Evolutionary conservation across 2,797 vertebrate genomes (phyloP).

Genomic region (Propithecus deckenii): DNA sequence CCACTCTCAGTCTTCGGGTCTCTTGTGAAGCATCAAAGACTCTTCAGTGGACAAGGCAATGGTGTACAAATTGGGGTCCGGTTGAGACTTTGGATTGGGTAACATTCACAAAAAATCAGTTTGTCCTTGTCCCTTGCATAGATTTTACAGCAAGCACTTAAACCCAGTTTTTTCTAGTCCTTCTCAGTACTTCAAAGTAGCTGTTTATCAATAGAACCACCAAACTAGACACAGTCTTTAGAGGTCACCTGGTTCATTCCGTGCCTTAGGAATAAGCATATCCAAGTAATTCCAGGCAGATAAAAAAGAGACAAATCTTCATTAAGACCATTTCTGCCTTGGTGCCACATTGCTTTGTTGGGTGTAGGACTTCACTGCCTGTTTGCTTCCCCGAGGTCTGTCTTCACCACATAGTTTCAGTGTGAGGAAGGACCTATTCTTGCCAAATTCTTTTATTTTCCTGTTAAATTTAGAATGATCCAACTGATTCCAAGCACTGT

Average conservation of each 20-base stretch:
- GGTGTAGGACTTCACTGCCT: background rate
- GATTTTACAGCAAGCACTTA: conserved; percentile 50
- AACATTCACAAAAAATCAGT: conserved; percentile 23
- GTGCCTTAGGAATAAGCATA: background rate
- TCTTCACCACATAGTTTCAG: background rate
- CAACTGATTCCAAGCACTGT: background rate
- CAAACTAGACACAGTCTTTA: conserved; percentile 40
- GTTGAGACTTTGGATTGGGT: background rate
- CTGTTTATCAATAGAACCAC: conserved; percentile 30
- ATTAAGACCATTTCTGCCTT: background rate
- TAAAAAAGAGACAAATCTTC: background rate
- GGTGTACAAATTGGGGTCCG: background rate
- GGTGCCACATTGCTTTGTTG: background rate
- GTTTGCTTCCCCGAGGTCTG: background rate
- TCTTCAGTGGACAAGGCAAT: background rate
- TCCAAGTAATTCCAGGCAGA: conserved; percentile 41
- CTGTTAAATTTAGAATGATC: conserved; percentile 43
- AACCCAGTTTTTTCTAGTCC: background rate
- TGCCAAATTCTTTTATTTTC: conserved; percentile 19
- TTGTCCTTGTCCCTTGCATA: conserved; percentile 25
- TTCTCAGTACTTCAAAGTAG: conserved; percentile 54
- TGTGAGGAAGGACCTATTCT: background rate
- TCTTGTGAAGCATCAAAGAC: conserved; percentile 55
- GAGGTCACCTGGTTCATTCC: conserved; percentile 15
- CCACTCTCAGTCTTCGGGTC: background rate